Conservation (phyloP, 2,888 invertebrate genomes). For the Lasioglossum oenotherae region DNA sequence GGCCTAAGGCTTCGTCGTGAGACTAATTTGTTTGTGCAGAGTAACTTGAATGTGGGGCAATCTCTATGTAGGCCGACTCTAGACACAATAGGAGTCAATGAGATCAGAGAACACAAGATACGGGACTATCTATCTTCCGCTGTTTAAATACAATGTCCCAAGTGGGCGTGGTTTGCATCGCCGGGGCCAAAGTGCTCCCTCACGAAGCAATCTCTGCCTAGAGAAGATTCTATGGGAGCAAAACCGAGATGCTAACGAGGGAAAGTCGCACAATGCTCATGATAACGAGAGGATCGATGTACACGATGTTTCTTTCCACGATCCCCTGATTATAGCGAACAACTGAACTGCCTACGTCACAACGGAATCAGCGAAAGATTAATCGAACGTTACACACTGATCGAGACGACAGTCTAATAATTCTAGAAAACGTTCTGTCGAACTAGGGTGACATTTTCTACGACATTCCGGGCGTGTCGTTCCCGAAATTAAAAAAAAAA, state of each 20-base stretch:
- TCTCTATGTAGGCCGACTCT: conserved; percentile 1
- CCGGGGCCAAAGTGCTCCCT: background rate
- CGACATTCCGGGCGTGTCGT: background rate
- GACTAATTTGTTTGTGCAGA: background rate
- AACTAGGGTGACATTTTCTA: conserved; percentile 26
- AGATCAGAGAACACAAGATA: background rate
- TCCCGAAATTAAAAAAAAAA: background rate
- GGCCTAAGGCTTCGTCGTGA: background rate
- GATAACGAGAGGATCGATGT: background rate
- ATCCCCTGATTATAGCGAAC: background rate
- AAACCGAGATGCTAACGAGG: background rate
- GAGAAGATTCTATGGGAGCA: background rate
- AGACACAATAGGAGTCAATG: background rate
- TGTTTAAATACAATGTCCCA: background rate
- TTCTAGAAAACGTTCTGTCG: background rate
- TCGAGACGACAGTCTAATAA: background rate
- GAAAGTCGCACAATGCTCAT: background rate
- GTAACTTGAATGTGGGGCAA: background rate
- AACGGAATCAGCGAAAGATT: background rate
- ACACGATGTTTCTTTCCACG: conserved; percentile 4
- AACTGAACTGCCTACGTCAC: background rate
- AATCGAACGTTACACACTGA: background rate
- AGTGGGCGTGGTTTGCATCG: background rate
- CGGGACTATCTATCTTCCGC: background rate
- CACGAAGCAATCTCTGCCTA: background rate